Conservation (phyloP, 2,113 vertebrate genomes). For the Zapornia atra region DNA sequence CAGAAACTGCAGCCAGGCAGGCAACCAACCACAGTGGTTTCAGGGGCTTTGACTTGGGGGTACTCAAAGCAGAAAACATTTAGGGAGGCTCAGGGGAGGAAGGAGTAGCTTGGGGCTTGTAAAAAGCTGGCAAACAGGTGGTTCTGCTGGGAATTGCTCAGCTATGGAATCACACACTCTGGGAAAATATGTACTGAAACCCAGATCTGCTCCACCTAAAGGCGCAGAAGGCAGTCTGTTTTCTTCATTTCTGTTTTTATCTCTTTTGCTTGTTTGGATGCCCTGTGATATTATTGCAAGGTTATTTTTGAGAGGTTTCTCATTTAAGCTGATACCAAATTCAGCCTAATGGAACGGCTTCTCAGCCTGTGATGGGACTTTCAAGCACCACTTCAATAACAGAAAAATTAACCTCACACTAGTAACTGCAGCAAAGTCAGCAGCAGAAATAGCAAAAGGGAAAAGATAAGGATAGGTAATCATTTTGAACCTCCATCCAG, state of each 20-base stretch:
- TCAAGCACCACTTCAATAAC: background rate
- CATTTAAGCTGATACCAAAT: background rate
- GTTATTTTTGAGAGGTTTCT: conserved; percentile 2
- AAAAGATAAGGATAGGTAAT: background rate
- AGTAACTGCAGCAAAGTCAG: background rate
- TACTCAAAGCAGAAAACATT: background rate
- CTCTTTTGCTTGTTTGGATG: conserved; percentile 38
- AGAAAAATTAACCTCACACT: background rate
- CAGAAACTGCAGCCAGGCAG: background rate
- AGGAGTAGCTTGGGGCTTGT: background rate
- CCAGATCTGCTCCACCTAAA: conserved; percentile 37
- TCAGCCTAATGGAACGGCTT: background rate
- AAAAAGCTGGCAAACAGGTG: conserved; percentile 14
- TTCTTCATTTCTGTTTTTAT: background rate
- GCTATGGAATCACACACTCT: conserved; percentile 4
- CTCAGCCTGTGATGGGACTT: background rate
- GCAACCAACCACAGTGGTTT: background rate
- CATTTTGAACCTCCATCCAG: background rate
- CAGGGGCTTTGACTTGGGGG: background rate
- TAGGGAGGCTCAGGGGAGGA: background rate
- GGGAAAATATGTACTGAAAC: conserved; percentile 2
- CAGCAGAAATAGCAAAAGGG: background rate
- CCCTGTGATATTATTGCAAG: conserved; percentile 14
- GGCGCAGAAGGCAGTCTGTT: conserved; percentile 1
- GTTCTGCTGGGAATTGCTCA: background rate